Percentiles rank a stretch among this genome's conserved stretches.
Evolutionary conservation across 2,113 vertebrate species (phyloP).

Genomic region (Orycteropus afer): DNA sequence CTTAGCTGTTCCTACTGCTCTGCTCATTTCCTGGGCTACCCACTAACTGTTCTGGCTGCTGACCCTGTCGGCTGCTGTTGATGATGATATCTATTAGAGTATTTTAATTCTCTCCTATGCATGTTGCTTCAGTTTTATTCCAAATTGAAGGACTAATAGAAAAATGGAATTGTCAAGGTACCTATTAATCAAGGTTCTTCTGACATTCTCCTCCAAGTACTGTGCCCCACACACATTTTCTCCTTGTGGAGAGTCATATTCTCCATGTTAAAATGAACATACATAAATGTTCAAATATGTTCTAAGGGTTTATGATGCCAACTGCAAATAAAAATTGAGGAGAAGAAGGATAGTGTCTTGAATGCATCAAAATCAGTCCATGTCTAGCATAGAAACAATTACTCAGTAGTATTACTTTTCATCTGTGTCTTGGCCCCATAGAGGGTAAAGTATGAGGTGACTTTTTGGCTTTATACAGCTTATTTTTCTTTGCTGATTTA

Average conservation of each 20-base stretch:
- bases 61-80: too few relatives aligned
- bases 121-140: neutral
- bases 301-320: slow-evolving; percentile 28
- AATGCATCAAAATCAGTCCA: neutral
- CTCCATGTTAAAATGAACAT: neutral
- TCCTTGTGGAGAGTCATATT: neutral
- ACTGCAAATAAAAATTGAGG: neutral
- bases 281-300: neutral
- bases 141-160: neutral
- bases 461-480: neutral
- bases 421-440: neutral
- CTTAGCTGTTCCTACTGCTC: too few relatives aligned
- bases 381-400: neutral
- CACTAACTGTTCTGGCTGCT: too few relatives aligned
- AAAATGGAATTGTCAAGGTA: neutral
- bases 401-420: neutral
- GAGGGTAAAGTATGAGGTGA: neutral
- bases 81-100: neutral
- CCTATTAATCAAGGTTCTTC: neutral
- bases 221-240: neutral
- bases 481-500: slow-evolving; percentile 23
- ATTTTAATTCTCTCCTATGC: neutral
- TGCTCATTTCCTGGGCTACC: too few relatives aligned
- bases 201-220: neutral
- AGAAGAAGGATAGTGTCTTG: neutral